A percentile compares a stretch with the other conserved stretches of the same genome.
Conservation (phyloP, 2,888 invertebrate species). For the Luperina testacea region DNA sequence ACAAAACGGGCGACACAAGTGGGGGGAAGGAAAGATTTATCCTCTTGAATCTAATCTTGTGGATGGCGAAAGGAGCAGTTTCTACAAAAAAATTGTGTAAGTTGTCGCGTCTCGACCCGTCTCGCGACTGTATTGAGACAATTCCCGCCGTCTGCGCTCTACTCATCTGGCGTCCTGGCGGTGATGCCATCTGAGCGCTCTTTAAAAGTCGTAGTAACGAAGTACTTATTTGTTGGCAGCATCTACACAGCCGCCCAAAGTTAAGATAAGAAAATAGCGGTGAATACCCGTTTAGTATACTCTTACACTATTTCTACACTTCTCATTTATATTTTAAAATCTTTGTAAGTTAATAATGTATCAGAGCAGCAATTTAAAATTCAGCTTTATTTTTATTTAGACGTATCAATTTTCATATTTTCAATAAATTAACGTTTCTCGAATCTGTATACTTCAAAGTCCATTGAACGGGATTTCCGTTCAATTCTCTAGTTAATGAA, state of each 20-base stretch:
- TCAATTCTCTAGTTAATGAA: slow-evolving; percentile 65
- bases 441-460: slow-evolving; percentile 27
- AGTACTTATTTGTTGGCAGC: slow-evolving; percentile 39
- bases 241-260: slow-evolving; percentile 17
- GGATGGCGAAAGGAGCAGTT: slow-evolving; percentile 87
- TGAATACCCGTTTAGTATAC: not conserved
- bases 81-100: slow-evolving; percentile 82
- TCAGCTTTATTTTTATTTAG: too few relatives aligned
- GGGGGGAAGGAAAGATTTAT: slow-evolving; percentile 87
- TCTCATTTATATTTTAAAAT: slow-evolving; percentile 1
- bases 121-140: slow-evolving; percentile 75
- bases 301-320: not conserved
- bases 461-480: slow-evolving; percentile 44
- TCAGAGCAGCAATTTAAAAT: not conserved
- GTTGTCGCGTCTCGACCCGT: slow-evolving; percentile 74
- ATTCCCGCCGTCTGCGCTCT: slow-evolving; percentile 78
- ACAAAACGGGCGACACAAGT: slow-evolving; percentile 84
- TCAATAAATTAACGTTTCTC: slow-evolving; percentile 42
- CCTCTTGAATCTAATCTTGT: slow-evolving; percentile 88
- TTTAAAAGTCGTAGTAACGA: slow-evolving; percentile 62
- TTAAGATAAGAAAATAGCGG: slow-evolving; percentile 25
- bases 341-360: not conserved
- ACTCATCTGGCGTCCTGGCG: slow-evolving; percentile 74
- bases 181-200: slow-evolving; percentile 71
- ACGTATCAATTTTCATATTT: slow-evolving; percentile 33